Conservation (phyloP, 2,797 vertebrate genomes). For the Enteromius mattozi region DNA sequence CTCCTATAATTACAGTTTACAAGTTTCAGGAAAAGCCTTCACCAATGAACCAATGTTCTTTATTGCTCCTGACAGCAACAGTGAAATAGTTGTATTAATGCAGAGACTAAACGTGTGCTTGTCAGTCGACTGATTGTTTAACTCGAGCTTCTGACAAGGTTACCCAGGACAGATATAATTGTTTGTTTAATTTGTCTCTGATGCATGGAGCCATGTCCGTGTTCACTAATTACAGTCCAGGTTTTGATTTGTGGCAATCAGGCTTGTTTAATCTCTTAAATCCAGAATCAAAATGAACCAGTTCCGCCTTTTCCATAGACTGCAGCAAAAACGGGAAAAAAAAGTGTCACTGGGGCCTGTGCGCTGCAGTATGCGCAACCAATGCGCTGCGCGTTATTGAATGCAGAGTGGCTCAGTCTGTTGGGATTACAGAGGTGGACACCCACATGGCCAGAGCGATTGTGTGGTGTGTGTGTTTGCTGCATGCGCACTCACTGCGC, state of each 20-base stretch:
- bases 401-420: conserved; percentile 33
- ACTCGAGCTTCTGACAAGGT: conserved; percentile 65
- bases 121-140: conserved; percentile 56
- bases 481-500: conserved; percentile 17
- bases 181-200: conserved; percentile 77
- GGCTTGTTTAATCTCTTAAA: conserved; percentile 40
- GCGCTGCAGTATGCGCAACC: not conserved
- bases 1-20: not conserved
- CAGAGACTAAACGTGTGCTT: not conserved
- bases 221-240: conserved; percentile 71
- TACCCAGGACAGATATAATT: conserved; percentile 68
- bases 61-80: not conserved
- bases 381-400: conserved; percentile 37
- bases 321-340: not conserved
- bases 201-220: conserved; percentile 71
- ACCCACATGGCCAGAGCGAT: conserved; percentile 42
- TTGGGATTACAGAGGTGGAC: conserved; percentile 48
- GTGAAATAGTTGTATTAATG: conserved; percentile 21
- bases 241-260: conserved; percentile 52
- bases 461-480: conserved; percentile 32
- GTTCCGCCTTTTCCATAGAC: conserved; percentile 35
- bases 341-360: not conserved
- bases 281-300: conserved; percentile 34
- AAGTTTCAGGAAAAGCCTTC: not conserved
- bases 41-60: not conserved